Base-by-base conservation (phyloP, 2,113 vertebrate genomes). In the Genyomyrus donnyi region DNA sequence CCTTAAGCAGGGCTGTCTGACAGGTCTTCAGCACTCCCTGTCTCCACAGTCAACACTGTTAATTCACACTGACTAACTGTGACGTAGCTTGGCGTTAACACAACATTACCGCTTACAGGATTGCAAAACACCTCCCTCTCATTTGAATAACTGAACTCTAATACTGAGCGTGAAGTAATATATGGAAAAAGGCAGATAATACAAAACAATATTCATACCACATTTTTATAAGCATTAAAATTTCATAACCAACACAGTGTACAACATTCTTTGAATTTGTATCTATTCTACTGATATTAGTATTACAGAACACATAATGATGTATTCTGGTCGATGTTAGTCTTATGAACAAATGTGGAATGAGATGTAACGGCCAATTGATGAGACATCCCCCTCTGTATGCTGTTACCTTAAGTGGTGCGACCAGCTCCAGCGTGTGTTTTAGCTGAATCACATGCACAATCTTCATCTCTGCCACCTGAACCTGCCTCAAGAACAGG, bases 381-480 rank as follows among this genome's bases (percentile, higher is more conserved):
- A 86, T 86, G 49, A 58, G 45, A 27, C 46, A 49, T 48, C 15
- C 8, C 21, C 19, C 15, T 24, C 17, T 42, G 74, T n/a, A 31
- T 50, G 24, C 62, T 93, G 93, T 92, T 93, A 99, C 98, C 97
- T 97, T 97, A 91, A 99, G 94, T 91, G 96, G 96, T 84, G 97
- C 96, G 92, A 99, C 97, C 91, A 98, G 95, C 92, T 99, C 97
- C 91, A 99, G 93, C 0, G 97, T 98, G 94, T 99, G 98, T 93
- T 99, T 99, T 92, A 99, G 93, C 93, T 98, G 97, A 93, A 99
- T 99, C 91, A 98, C 93, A 92, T 99, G 98, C n/a, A 96, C 96
- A 94, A 99, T 99, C 94, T 99, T 99, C 90, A 98, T 96, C 93
- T 99, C 98, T 90, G 98, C 97, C 85, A 95, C 95, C 94, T 97